These are phyloP conservation scores for Trichopria drosophilae DNA, from an alignment of 2,888 invertebrate species.

Conservation along the genomic window DNA sequence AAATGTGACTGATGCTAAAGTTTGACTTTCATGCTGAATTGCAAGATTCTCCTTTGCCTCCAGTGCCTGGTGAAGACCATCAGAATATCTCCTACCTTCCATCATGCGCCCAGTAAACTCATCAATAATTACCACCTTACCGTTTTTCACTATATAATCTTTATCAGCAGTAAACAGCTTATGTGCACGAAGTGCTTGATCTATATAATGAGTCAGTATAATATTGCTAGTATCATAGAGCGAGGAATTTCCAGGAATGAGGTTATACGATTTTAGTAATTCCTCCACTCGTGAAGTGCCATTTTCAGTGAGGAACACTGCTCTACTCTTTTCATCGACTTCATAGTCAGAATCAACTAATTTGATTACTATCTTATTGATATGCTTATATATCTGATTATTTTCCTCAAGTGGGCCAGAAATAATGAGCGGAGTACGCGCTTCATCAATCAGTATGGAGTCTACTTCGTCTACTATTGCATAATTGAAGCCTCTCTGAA, in stretches of 20 bases:
- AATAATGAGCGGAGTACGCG: slow-evolving; percentile 26
- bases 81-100: slow-evolving; percentile 25
- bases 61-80: slow-evolving; percentile 28
- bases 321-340: slow-evolving; percentile 16
- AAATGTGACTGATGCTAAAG: slow-evolving; percentile 25
- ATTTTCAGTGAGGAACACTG: slow-evolving; percentile 13
- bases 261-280: slow-evolving; percentile 5
- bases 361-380: slow-evolving; percentile 21
- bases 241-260: slow-evolving; percentile 7
- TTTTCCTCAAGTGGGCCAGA: slow-evolving; percentile 23
- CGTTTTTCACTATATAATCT: slow-evolving; percentile 24
- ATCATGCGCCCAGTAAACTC: slow-evolving; percentile 26
- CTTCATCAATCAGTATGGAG: slow-evolving; percentile 25
- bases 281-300: slow-evolving; percentile 10
- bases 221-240: slow-evolving; percentile 22
- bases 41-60: slow-evolving; percentile 26
- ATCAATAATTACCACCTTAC: slow-evolving; percentile 23
- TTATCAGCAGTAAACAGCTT: slow-evolving; percentile 16
- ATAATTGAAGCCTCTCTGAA: slow-evolving; percentile 21
- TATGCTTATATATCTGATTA: slow-evolving; percentile 17
- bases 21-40: slow-evolving; percentile 24
- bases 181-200: slow-evolving; percentile 21
- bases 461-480: slow-evolving; percentile 26
- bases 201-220: slow-evolving; percentile 14
- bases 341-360: slow-evolving; percentile 12